Evolutionary conservation across 2,888 invertebrate genomes (phyloP).

Genomic region (Eupelmus urozonus): DNA sequence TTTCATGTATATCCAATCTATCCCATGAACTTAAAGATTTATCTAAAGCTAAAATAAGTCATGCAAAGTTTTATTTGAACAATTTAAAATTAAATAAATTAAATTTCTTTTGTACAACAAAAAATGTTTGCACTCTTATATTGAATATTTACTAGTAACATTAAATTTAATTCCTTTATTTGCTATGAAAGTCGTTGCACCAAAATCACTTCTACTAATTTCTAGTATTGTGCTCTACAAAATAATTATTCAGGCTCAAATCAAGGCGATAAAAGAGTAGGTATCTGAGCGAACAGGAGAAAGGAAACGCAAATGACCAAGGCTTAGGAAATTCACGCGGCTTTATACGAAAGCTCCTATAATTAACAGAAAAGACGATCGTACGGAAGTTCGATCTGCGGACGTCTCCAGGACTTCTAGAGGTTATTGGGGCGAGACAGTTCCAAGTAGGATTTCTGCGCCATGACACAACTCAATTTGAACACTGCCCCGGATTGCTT

Average conservation of each 20-base stretch:
- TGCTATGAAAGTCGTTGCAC: not conserved
- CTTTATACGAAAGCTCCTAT: slow-evolving; percentile 55
- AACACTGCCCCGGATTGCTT: slow-evolving; percentile 4
- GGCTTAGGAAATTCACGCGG: slow-evolving; percentile 54
- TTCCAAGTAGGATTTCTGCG: slow-evolving; percentile 14
- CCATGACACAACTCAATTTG: slow-evolving; percentile 43
- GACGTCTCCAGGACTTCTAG: slow-evolving; percentile 44
- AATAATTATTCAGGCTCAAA: slow-evolving; percentile 33
- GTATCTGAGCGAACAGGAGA: no score
- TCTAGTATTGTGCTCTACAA: not conserved
- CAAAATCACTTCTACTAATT: not conserved
- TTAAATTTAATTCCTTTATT: not conserved
- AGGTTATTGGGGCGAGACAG: slow-evolving; percentile 46
- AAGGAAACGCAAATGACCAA: slow-evolving; percentile 40
- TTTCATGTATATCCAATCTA: no score
- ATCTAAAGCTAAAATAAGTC: not conserved
- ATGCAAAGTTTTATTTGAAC: no score
- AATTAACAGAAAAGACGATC: slow-evolving; percentile 57
- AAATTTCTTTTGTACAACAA: not conserved
- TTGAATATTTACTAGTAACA: not conserved
- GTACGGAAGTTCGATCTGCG: slow-evolving; percentile 58
- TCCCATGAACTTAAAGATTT: no score
- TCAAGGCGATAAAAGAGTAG: no score
- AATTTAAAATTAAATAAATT: not conserved
- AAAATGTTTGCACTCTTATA: not conserved